Base-by-base conservation (phyloP, 2,113 vertebrate species). In the Mastomys coucha region DNA sequence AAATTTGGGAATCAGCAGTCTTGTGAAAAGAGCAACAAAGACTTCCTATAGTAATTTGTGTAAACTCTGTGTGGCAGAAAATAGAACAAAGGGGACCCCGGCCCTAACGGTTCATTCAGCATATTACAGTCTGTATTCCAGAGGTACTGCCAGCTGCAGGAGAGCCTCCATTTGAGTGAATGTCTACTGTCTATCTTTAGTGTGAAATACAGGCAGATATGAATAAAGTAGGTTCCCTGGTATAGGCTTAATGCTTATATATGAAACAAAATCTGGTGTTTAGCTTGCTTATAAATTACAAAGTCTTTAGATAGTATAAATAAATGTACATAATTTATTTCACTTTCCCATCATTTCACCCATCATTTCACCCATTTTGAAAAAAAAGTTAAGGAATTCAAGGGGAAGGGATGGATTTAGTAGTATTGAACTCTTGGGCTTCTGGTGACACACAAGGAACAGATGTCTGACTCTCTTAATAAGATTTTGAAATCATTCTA, bases 31-130 rank as follows among this genome's bases (percentile, higher is more conserved):
- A 36, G 6, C 7, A 31, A 7, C 26, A 42, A 17, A 91, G 42
- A 8, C 93, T 42, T 20, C 31, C 20, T 75, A 80, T 31, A 76
- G 5, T 53, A 94, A 86, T 51, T 72, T 92, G 8, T 60, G 51
- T 70, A 88, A 95, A 95, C 85, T 81, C 17, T 14, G 72, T 82
- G 26, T 76, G 45, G 51, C 93, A 94, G 86, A 96, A 92, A 88
- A 88, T 75, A 63, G 33, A 73, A 84, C 31, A 13, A 80, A 9
- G 51, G 81, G 92, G 31, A 45, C 3, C 88, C 33, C 9, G 33
- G 60, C 53, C 14, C 65, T 65, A 84, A 91, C 84, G 36, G 63
- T 93, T 75, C 45, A 91, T 84, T 69, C 53, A 96, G 69, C 19
- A 94, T 93, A 88, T 95, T 93, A 93, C 3, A 75, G 76, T 89